A percentile compares a stretch with the other conserved stretches of the same genome.
phyloP scores from a whole-genome alignment of 92 coral and sea anemone genomes.

The Palythoa grandiflora region DNA sequence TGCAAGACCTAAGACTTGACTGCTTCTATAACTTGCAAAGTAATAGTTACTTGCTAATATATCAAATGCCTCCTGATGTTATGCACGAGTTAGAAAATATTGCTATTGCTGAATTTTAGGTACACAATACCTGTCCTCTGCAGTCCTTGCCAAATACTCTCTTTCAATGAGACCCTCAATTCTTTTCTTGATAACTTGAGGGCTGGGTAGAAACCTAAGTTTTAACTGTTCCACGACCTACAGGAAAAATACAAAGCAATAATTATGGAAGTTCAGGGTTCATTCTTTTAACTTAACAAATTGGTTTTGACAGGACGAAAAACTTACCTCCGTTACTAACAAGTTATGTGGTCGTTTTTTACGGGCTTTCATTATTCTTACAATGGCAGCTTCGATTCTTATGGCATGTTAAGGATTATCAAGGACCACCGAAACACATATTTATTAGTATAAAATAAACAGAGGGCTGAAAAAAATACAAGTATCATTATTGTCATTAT shows the following conservation, averaged over 20 bases:
- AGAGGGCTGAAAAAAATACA: neutral
- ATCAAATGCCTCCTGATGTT: too few species aligned
- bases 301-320: neutral
- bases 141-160: conserved; percentile 95
- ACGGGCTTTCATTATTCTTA: conserved; percentile 97
- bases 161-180: conserved; percentile 98
- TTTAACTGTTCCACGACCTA: conserved; percentile 96
- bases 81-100: too few species aligned
- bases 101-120: too few species aligned
- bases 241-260: neutral
- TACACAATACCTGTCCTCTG: conserved; percentile 89
- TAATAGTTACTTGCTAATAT: too few species aligned
- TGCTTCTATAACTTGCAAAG: too few species aligned
- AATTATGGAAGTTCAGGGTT: neutral
- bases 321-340: conserved; percentile 92
- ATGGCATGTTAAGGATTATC: conserved; percentile 66
- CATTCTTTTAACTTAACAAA: neutral
- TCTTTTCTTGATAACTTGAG: conserved; percentile 98
- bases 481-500: neutral
- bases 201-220: conserved; percentile 93
- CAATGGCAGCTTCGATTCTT: conserved; percentile 98
- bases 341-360: conserved; percentile 96
- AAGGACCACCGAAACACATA: neutral
- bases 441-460: neutral
- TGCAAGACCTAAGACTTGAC: too few species aligned